These are phyloP conservation scores for Scolanthus callimorphus DNA, from an alignment of 92 coral and sea anemone genomes.

Conservation along the genomic window DNA sequence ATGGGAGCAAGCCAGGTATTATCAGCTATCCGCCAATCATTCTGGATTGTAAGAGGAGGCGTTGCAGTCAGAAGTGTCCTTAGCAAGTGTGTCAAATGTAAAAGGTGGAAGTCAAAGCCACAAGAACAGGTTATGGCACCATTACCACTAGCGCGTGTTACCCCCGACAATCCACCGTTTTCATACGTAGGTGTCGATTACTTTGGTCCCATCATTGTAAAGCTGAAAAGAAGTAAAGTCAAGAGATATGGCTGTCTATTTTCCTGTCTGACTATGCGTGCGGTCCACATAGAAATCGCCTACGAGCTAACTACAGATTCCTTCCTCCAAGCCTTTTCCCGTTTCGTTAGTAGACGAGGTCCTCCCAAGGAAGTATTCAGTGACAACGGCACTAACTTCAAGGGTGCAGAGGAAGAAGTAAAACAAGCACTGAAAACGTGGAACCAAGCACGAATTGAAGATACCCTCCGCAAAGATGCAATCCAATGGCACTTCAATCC, in stretches of 20 bases:
- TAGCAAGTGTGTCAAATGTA: conserved; percentile 13
- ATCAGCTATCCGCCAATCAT: conserved; percentile 7
- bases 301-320: conserved; percentile 30
- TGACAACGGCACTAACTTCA: conserved; percentile 27
- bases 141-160: conserved; percentile 14
- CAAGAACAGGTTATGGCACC: conserved; percentile 13
- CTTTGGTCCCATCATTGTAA: conserved; percentile 29
- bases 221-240: conserved; percentile 9
- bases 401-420: conserved; percentile 8
- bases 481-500: conserved; percentile 28
- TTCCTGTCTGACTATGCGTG: conserved; percentile 43
- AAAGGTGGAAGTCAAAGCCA: conserved; percentile 18
- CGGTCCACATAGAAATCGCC: conserved; percentile 35
- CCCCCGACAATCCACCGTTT: conserved; percentile 21
- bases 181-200: conserved; percentile 21
- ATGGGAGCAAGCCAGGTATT: conserved; percentile 20
- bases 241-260: conserved; percentile 32
- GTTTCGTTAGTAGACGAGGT: conserved; percentile 33
- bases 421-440: neutral
- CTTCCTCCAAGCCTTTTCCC: conserved; percentile 6
- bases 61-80: conserved; percentile 17
- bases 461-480: neutral
- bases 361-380: conserved; percentile 12
- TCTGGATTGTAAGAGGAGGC: conserved; percentile 27
- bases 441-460: conserved; percentile 1